These are phyloP conservation scores for Oscheius sp. DNA, from an alignment of 2,888 invertebrate genomes.

Conservation along the genomic window DNA sequence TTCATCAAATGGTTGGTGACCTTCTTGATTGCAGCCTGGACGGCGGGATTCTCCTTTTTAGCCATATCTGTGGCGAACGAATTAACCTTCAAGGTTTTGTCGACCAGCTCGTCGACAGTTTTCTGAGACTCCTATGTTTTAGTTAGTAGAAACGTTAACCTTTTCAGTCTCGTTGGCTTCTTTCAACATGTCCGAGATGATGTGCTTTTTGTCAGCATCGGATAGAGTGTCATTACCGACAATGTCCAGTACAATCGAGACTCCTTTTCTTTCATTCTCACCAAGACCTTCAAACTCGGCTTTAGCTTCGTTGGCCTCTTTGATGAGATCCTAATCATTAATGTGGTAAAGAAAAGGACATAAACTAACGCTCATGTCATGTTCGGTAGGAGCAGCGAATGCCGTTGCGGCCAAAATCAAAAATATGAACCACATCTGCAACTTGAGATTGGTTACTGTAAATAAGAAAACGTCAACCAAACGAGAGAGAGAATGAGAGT, in stretches of 20 bases:
- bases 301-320: constrained; percentile 26
- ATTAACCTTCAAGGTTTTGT: background rate
- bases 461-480: background rate
- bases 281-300: background rate
- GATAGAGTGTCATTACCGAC: background rate
- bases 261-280: constrained; percentile 1
- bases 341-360: background rate
- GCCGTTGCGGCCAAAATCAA: background rate
- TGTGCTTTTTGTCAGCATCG: constrained; percentile 15
- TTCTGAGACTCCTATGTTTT: background rate
- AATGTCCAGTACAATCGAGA: background rate
- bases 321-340: constrained; percentile 15
- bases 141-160: background rate
- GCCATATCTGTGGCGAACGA: background rate
- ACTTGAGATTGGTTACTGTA: background rate
- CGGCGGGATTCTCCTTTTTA: constrained; percentile 19
- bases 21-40: constrained; percentile 2
- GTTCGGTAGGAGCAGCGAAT: background rate
- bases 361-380: background rate
- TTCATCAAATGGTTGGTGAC: background rate
- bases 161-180: constrained; percentile 4
- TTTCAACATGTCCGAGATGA: constrained; percentile 7
- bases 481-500: background rate
- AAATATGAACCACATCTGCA: constrained; percentile 24
- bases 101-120: constrained; percentile 1